phyloP scores from a whole-genome alignment of 2,113 vertebrate genomes.

The Anguilla rostrata region DNA sequence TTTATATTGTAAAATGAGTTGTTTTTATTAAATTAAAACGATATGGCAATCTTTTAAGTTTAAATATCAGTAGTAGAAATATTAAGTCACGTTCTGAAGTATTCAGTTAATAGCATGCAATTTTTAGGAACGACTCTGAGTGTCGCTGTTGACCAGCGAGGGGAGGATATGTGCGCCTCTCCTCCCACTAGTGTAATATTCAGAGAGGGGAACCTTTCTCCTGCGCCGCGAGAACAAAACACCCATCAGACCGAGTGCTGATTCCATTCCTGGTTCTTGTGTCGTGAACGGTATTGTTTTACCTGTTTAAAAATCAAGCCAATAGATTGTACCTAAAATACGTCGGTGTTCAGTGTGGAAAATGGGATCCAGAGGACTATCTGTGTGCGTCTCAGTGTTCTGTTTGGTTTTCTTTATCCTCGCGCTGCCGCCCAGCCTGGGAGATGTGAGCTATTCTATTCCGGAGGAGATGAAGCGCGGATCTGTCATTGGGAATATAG shows the following conservation, averaged over 20 bases:
- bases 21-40: too few relatives aligned
- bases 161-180: background rate
- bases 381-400: background rate
- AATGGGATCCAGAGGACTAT: background rate
- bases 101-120: too few relatives aligned
- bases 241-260: background rate
- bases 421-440: conserved; percentile 1
- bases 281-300: background rate
- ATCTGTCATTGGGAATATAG: conserved; percentile 55
- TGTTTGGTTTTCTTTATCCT: conserved; percentile 6
- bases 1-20: too few relatives aligned
- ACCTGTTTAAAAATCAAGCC: background rate
- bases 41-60: background rate
- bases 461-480: conserved; percentile 57
- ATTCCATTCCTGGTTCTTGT: background rate
- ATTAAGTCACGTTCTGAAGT: too few relatives aligned
- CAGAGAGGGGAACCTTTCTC: background rate
- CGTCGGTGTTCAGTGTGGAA: background rate
- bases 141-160: conserved; percentile 42
- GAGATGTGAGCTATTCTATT: conserved; percentile 47
- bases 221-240: background rate
- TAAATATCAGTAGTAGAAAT: too few relatives aligned
- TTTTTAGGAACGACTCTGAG: conserved; percentile 19
- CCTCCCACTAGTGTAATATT: conserved; percentile 1
- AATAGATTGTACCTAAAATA: background rate